Percentiles rank a stretch among this genome's conserved stretches.
Evolutionary conservation across 2,797 vertebrate species (phyloP).

Genomic region (Eulemur albifrons): DNA sequence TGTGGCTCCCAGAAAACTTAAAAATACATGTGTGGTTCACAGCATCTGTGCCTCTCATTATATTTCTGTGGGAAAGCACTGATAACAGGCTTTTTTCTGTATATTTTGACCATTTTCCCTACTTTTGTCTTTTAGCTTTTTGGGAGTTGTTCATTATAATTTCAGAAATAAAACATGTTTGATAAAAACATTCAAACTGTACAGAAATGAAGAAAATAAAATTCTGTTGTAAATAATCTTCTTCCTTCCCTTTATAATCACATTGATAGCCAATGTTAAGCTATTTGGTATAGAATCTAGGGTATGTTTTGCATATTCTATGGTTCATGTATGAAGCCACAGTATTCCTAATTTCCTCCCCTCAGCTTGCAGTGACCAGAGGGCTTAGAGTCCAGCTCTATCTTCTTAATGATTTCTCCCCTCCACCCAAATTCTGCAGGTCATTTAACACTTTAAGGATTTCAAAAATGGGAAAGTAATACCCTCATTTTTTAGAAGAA

Average conservation of each 20-base stretch:
- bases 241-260: not conserved
- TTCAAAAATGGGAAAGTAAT: not conserved
- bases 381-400: not conserved
- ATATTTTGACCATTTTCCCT: not conserved
- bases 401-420: not conserved
- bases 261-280: not conserved
- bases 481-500: not conserved
- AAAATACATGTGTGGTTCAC: not conserved
- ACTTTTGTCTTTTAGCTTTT: not conserved
- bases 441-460: not conserved
- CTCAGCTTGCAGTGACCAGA: not conserved
- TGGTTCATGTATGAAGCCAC: not conserved
- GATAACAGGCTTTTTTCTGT: not conserved
- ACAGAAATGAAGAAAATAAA: not conserved
- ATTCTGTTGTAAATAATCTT: not conserved
- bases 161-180: not conserved
- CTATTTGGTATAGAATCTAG: not conserved
- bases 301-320: not conserved
- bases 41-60: not conserved
- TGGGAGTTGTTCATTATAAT: not conserved
- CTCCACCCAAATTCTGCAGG: not conserved
- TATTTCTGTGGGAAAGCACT: not conserved
- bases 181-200: not conserved
- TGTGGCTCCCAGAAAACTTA: not conserved
- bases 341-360: not conserved